Conservation (phyloP, 2,888 invertebrate genomes). For the Cerastis rubricosa region DNA sequence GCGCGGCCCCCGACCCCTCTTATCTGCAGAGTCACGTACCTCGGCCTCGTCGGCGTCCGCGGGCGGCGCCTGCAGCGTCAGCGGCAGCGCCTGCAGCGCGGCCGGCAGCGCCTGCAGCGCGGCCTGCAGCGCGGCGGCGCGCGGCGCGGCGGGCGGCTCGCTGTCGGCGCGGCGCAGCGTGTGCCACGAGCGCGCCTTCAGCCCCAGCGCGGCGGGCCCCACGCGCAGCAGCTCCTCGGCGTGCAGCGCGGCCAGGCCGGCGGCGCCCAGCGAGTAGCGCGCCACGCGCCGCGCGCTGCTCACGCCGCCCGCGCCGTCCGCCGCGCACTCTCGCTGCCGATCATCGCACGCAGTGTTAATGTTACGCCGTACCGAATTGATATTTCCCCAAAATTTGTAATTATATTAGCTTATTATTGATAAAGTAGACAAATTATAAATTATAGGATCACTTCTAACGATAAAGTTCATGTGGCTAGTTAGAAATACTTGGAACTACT, state of each 20-base stretch:
- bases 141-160: constrained; percentile 41
- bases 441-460: background rate
- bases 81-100: background rate
- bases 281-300: constrained; percentile 73
- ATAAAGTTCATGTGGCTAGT: background rate
- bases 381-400: background rate
- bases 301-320: constrained; percentile 46
- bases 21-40: constrained; percentile 29
- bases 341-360: constrained; percentile 13
- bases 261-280: constrained; percentile 72
- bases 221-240: constrained; percentile 77
- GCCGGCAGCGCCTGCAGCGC: constrained; percentile 51
- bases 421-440: too few relatives aligned
- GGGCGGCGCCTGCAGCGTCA: constrained; percentile 9
- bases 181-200: constrained; percentile 76
- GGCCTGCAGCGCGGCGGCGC: constrained; percentile 35
- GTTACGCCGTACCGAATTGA: too few relatives aligned
- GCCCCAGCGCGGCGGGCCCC: constrained; percentile 59
- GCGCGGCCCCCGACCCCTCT: constrained; percentile 23
- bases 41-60: constrained; percentile 19
- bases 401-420: background rate
- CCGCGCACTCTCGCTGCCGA: constrained; percentile 60
- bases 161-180: constrained; percentile 50
- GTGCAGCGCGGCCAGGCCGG: constrained; percentile 70
- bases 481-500: background rate